phyloP scores from a whole-genome alignment of 2,888 invertebrate species.

The Limnephilus marmoratus region DNA sequence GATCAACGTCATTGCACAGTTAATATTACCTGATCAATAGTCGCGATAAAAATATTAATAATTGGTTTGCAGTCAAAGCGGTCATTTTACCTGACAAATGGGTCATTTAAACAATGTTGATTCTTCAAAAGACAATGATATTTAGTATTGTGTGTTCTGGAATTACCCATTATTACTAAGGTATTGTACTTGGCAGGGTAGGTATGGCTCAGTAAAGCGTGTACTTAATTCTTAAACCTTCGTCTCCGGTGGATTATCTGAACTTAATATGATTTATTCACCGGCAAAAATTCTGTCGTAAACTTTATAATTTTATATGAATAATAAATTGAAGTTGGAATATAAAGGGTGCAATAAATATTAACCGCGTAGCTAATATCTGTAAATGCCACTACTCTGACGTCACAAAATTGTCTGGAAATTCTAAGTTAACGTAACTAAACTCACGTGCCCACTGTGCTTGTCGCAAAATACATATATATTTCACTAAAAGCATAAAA shows the following conservation, averaged over 20 bases:
- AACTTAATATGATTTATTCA: not conserved
- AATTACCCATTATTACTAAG: not conserved
- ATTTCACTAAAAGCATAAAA: no score
- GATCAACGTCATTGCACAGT: not conserved
- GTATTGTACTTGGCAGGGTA: not conserved
- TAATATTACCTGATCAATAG: not conserved
- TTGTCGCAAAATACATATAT: no score
- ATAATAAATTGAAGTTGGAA: no score
- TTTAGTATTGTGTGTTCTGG: not conserved
- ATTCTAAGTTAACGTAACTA: no score
- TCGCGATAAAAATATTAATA: not conserved
- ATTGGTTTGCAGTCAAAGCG: not conserved
- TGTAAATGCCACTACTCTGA: no score
- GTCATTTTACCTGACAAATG: not conserved
- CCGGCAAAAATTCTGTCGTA: not conserved
- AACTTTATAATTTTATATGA: not conserved
- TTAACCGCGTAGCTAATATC: no score
- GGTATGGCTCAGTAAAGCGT: not conserved
- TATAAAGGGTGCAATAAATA: no score
- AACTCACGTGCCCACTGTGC: no score
- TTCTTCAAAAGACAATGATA: not conserved
- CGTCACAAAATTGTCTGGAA: no score
- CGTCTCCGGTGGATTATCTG: not conserved
- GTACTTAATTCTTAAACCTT: not conserved
- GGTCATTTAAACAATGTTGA: not conserved